Evolutionary conservation across 2,113 vertebrate species (phyloP), one percentile per base, ranked within the genome.

Genomic region (Hippocampus zosterae): DNA sequence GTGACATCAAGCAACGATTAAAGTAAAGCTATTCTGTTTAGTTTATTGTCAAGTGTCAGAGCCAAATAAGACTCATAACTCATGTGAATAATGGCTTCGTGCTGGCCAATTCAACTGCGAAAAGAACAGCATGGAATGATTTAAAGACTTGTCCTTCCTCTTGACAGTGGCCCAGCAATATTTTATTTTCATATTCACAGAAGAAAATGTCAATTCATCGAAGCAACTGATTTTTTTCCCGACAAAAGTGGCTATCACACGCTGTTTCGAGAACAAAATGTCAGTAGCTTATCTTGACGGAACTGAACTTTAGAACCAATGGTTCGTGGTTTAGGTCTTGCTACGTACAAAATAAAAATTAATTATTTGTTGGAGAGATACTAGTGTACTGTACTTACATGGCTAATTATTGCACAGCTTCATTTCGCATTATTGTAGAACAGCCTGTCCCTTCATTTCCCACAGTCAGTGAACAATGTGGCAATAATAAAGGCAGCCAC

Each of bases 131-230:
- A 63, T 65, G 65, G 68, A 23, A 75, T 80, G 71, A 88, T 84
- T 81, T 81, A 87, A 76, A 76, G 53, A 72, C 67, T 71, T 70
- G 72, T 72, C 75, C 46, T 70, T 71, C 80, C 66, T 85, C 76
- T 82, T 73, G 80, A 70, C 42, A 73, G 52, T 70, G 60, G 67
- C 52, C 25, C 48, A 41, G 70, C 75, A 75, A 69, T 68, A 84
- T 84, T 84, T 81, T 6, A 23, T 59, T 87, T 82, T 84, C 78
- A 81, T 86, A 85, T 79, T 70, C 72, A 41, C 57, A 67, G 57
- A 52, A 77, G 70, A 65, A 86, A 74, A 84, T 73, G 76, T 85
- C 81, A 85, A 74, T 82, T 77, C 42, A 72, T 67, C 27, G 46
- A 67, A 74, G 80, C 60, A 79, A 79, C 78, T 83, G 15, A 76